phyloP scores from a whole-genome alignment of 23 tunicate species.

The Phallusia fumigata region DNA sequence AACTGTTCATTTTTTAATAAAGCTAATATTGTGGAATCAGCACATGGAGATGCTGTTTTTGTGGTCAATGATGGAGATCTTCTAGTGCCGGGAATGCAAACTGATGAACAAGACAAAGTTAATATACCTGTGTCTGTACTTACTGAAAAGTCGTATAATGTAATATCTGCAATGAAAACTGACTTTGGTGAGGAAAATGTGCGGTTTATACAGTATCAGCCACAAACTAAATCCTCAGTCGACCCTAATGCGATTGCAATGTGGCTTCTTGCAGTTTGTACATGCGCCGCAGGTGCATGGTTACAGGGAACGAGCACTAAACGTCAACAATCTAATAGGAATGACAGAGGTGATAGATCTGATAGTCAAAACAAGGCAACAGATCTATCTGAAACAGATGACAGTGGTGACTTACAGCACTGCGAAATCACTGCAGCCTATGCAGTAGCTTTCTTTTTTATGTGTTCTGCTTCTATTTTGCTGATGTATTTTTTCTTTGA shows the following conservation, averaged over 20 bases:
- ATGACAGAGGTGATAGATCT: neutral
- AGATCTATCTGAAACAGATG: neutral
- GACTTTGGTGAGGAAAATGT: conserved; percentile 30
- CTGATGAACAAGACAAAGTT: conserved; percentile 27
- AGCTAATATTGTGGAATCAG: conserved; percentile 43
- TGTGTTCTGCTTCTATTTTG: conserved; percentile 73
- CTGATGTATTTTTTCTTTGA: conserved; percentile 85
- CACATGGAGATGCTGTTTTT: conserved; percentile 54
- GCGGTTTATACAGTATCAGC: conserved; percentile 29
- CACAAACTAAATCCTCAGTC: neutral
- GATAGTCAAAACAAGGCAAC: neutral
- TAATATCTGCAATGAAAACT: neutral
- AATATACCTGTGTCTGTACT: conserved; percentile 55
- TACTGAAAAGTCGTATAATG: conserved; percentile 27
- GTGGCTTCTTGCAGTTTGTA: conserved; percentile 70
- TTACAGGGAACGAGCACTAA: conserved; percentile 21
- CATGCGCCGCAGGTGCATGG: conserved; percentile 79
- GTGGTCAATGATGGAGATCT: conserved; percentile 49
- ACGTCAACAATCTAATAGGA: neutral
- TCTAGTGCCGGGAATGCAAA: conserved; percentile 45
- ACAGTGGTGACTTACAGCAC: neutral
- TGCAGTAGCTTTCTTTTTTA: conserved; percentile 50
- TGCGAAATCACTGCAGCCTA: conserved; percentile 17
- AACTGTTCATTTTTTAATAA: conserved; percentile 78
- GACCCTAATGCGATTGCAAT: conserved; percentile 48